A percentile compares a stretch with the other conserved stretches of the same genome.
These are phyloP conservation scores for Nomada lathburiana DNA, from an alignment of 2,888 invertebrate genomes.

Conservation along the genomic window DNA sequence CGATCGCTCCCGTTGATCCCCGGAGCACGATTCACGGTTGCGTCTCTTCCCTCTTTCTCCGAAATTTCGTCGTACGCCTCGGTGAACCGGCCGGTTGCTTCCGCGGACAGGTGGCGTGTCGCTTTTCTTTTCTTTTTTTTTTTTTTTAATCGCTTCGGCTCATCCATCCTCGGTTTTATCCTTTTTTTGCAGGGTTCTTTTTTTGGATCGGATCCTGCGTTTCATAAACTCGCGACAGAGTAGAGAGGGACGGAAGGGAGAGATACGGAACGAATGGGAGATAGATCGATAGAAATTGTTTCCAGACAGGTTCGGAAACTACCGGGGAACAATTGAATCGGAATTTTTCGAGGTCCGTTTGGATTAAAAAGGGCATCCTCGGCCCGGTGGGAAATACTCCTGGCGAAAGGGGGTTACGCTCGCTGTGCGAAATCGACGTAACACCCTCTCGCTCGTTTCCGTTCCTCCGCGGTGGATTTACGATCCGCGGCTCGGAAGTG, in stretches of 20 bases:
- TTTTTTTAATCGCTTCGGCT: conserved; percentile 1
- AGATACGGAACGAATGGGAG: conserved; percentile 14
- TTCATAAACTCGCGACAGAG: conserved; percentile 52
- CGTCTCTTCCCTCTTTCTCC: conserved; percentile 2
- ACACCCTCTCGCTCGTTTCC: neutral
- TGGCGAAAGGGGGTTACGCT: conserved; percentile 48
- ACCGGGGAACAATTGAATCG: conserved; percentile 44
- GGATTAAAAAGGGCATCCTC: conserved; percentile 67
- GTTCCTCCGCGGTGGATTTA: conserved; percentile 38
- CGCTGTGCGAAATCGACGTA: conserved; percentile 28
- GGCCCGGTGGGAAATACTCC: conserved; percentile 66
- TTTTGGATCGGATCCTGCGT: conserved; percentile 3
- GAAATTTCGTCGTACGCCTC: neutral
- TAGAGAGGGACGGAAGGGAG: neutral
- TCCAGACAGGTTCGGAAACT: conserved; percentile 40
- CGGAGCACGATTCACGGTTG: conserved; percentile 57
- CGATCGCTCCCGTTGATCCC: conserved; percentile 65
- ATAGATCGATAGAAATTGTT: conserved; percentile 67
- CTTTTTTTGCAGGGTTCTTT: neutral
- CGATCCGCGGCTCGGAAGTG: conserved; percentile 53
- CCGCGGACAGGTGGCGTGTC: conserved; percentile 9
- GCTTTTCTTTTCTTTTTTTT: conserved; percentile 5
- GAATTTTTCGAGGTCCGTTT: conserved; percentile 54
- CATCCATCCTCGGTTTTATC: neutral
- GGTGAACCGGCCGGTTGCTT: neutral